A percentile compares a stretch with the other conserved stretches of the same genome.
These are phyloP conservation scores for Zaprionus ghesquierei DNA, from an alignment of 1,140 invertebrate genomes.

Conservation along the genomic window DNA sequence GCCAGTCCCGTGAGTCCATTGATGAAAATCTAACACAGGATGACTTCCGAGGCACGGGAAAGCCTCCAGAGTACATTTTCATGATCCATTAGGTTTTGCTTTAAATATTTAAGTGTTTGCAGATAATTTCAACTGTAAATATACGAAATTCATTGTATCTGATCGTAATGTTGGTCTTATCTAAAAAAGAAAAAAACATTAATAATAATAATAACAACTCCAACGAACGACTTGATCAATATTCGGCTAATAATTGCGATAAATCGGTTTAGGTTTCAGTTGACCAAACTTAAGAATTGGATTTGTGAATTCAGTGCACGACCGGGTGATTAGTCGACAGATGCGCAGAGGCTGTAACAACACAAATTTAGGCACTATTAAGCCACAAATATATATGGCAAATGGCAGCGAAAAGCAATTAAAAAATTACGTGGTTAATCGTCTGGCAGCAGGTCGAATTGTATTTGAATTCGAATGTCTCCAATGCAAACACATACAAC, in stretches of 20 bases:
- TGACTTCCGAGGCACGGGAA: background rate
- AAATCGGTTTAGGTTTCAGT: slow-evolving; percentile 6
- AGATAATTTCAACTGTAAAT: background rate
- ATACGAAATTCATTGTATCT: background rate
- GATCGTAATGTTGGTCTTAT: slow-evolving; percentile 24
- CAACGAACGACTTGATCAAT: background rate
- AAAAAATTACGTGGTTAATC: slow-evolving; percentile 63
- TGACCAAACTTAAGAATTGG: background rate
- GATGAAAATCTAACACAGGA: background rate
- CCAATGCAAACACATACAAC: background rate
- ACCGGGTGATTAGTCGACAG: slow-evolving; percentile 47
- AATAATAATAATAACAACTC: no score
- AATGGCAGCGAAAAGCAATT: slow-evolving; percentile 57
- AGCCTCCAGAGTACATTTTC: background rate
- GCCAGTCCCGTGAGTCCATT: background rate
- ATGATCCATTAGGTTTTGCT: background rate
- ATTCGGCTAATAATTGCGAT: slow-evolving; percentile 10
- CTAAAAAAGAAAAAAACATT: no score
- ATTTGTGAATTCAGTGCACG: slow-evolving; percentile 47
- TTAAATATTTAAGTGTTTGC: no score
- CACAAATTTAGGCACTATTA: slow-evolving; percentile 70
- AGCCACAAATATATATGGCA: slow-evolving; percentile 18
- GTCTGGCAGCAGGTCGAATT: background rate
- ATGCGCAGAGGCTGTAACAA: slow-evolving; percentile 55
- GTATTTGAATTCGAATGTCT: background rate